A percentile compares a stretch with the other conserved stretches of the same genome.
Conservation (phyloP, 2,113 vertebrate genomes). For the Amia ocellicauda region DNA sequence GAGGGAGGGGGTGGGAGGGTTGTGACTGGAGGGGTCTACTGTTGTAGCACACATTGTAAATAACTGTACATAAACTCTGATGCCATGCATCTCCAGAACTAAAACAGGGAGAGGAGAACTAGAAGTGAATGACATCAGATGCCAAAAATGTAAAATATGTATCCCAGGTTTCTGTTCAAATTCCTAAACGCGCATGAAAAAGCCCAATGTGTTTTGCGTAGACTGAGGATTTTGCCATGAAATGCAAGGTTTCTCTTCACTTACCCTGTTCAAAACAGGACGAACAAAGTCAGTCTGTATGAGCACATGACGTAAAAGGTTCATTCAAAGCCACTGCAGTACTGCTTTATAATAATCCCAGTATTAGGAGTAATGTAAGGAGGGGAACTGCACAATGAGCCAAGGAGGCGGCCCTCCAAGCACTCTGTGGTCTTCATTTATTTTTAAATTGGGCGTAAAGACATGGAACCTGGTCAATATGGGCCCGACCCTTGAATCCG, state of each 20-base stretch:
- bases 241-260: neutral
- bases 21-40: neutral
- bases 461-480: conserved; percentile 53
- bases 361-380: conserved; percentile 47
- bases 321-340: conserved; percentile 36
- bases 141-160: neutral
- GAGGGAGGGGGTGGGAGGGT: too few relatives aligned
- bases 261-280: conserved; percentile 36
- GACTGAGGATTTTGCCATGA: neutral
- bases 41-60: neutral
- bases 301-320: too few relatives aligned
- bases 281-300: conserved; percentile 39
- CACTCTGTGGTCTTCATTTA: conserved; percentile 57
- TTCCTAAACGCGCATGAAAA: neutral
- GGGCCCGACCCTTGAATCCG: conserved; percentile 33
- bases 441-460: conserved; percentile 66
- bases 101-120: neutral
- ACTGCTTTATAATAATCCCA: conserved; percentile 27
- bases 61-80: conserved; percentile 15
- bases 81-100: too few relatives aligned
- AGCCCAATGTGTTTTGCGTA: neutral
- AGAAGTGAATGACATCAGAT: neutral
- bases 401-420: conserved; percentile 50
- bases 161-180: neutral
- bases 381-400: conserved; percentile 46